Evolutionary conservation across 2,888 invertebrate species (phyloP).

Genomic region (Slavum lentiscoides): DNA sequence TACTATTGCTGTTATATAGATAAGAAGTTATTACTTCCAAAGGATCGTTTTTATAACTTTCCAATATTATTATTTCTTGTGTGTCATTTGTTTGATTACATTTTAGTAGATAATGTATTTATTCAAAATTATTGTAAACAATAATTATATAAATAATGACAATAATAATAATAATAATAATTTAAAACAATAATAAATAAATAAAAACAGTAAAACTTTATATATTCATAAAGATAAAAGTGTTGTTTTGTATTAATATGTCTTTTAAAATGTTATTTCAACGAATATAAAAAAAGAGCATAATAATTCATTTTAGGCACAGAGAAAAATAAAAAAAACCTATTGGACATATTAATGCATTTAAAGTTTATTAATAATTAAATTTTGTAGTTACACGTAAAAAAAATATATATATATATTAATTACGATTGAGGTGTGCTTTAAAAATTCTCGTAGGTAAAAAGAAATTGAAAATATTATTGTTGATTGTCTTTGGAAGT

Average conservation of each 20-base stretch:
- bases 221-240: constrained; percentile 19
- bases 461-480: constrained; percentile 18
- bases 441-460: not conserved
- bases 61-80: not conserved
- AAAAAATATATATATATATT: not conserved
- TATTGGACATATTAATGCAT: constrained; percentile 22
- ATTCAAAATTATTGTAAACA: not conserved
- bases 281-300: not conserved
- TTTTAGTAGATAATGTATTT: constrained; percentile 7
- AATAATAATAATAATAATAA: not conserved
- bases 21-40: not conserved
- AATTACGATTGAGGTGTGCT: not conserved
- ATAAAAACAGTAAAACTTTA: constrained; percentile 25
- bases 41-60: not conserved
- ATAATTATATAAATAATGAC: not conserved
- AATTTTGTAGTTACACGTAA: not conserved
- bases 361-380: constrained; percentile 5
- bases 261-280: constrained; percentile 23
- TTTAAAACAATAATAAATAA: constrained; percentile 24
- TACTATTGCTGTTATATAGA: constrained; percentile 19
- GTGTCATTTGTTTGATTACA: not conserved
- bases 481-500: constrained; percentile 39
- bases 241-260: constrained; percentile 4
- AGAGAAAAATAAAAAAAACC: not conserved
- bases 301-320: not conserved